Conservation (phyloP, 2,888 invertebrate genomes). For the Agrotis ipsilon region DNA sequence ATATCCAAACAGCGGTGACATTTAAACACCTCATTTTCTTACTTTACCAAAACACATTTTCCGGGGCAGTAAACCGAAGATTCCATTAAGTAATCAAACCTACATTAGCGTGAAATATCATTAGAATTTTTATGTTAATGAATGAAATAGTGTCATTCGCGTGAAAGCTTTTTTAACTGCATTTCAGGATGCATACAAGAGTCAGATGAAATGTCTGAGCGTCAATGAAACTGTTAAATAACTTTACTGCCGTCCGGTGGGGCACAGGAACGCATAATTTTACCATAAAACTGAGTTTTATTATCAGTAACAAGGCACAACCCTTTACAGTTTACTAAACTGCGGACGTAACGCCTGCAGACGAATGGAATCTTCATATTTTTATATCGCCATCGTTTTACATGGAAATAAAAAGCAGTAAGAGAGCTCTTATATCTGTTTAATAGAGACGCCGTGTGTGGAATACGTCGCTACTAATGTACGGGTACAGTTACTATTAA, state of each 20-base stretch:
- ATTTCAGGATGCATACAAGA: conserved; percentile 71
- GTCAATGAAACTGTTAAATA: conserved; percentile 81
- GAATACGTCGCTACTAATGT: conserved; percentile 11
- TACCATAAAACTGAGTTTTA: conserved; percentile 82
- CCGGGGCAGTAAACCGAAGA: conserved; percentile 23
- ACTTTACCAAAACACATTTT: conserved; percentile 32
- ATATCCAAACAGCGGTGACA: background rate
- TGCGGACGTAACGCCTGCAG: conserved; percentile 57
- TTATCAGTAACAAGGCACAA: conserved; percentile 75
- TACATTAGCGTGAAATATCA: conserved; percentile 33
- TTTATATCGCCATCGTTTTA: conserved; percentile 49
- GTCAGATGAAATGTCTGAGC: conserved; percentile 65
- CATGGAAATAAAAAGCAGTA: conserved; percentile 43
- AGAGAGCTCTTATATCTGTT: conserved; percentile 6
- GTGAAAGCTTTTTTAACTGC: conserved; percentile 80
- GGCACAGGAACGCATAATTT: conserved; percentile 80
- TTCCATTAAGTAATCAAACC: conserved; percentile 49
- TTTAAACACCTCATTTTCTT: conserved; percentile 35
- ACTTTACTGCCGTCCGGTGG: conserved; percentile 77
- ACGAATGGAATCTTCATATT: conserved; percentile 55
- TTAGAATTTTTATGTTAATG: conserved; percentile 55
- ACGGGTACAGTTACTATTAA: conserved; percentile 8
- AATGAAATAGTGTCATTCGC: conserved; percentile 63
- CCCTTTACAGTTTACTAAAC: conserved; percentile 72
- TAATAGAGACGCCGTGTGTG: conserved; percentile 9